phyloP scores from a whole-genome alignment of 2,797 vertebrate genomes.

The Cyprinella venusta region DNA sequence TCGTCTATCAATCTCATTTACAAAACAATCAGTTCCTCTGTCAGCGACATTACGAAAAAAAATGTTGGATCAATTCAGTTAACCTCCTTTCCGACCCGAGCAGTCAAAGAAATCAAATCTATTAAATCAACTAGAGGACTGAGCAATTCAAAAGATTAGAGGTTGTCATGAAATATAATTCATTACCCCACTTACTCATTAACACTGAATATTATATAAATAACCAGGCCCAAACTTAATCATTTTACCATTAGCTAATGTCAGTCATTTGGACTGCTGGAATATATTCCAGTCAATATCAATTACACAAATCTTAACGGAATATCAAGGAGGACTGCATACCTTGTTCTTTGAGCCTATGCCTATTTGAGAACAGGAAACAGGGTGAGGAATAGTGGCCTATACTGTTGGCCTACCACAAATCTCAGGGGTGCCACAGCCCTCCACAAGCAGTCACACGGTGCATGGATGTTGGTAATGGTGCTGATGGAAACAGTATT shows the following conservation, averaged over 20 bases:
- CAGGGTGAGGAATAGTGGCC: neutral
- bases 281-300: slow-evolving; percentile 59
- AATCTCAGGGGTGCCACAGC: slow-evolving; percentile 13
- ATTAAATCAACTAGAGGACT: slow-evolving; percentile 48
- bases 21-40: slow-evolving; percentile 47
- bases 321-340: slow-evolving; percentile 40
- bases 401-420: slow-evolving; percentile 1
- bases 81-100: slow-evolving; percentile 22
- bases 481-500: neutral
- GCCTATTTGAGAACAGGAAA: slow-evolving; percentile 33
- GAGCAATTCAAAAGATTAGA: slow-evolving; percentile 57
- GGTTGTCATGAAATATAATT: slow-evolving; percentile 60
- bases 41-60: slow-evolving; percentile 30
- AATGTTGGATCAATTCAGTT: slow-evolving; percentile 38
- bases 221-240: slow-evolving; percentile 59
- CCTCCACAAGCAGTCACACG: neutral
- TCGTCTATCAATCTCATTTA: slow-evolving; percentile 38
- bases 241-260: slow-evolving; percentile 61
- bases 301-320: slow-evolving; percentile 41
- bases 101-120: slow-evolving; percentile 43
- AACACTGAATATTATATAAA: slow-evolving; percentile 61
- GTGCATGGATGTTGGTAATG: neutral
- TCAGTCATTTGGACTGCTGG: slow-evolving; percentile 50
- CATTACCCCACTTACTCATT: slow-evolving; percentile 54
- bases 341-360: slow-evolving; percentile 27